Evolutionary conservation across 2,113 vertebrate species (phyloP), one percentile per base, ranked within the genome.

Genomic region (Taurulus bubalis): DNA sequence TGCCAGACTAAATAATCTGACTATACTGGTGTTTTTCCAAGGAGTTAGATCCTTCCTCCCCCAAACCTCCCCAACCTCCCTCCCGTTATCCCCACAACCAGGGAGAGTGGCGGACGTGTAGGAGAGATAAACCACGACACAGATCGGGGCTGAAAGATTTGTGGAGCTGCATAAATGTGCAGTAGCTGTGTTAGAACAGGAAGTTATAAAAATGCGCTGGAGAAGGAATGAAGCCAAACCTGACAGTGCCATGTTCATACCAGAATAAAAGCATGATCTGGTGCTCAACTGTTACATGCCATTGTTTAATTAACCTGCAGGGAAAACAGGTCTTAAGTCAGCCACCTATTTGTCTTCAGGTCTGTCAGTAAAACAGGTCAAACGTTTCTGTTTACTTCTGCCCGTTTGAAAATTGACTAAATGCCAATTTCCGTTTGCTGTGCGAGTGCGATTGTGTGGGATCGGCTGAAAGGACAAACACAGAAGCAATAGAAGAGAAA

Each of bases 361-460:
- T 12, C 2, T 8, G n/a, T 56, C n/a, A 14, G 2, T 20, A 20
- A 58, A 62, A 67, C 1, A 16, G 6, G 2, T 75, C 14, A 38
- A 66, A 67, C 18, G n/a, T 6, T 40, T 75, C 18, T 5, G 34
- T 68, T 58, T 10, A 63, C 51, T 30, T 62, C 26, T 69, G 45
- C 20, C 77, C 12, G 34, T 30, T 62, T 71, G 14, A 32, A 30
- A 73, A 28, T 87, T 89, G 91, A 89, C 40, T 32, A 15, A 1
- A 5, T 81, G 91, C 90, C 92, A 93, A 75, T 65, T 80, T 92
- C 86, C 49, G 53, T 67, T 63, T 26, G 11, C 36, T 60, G 10
- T 47, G 12, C 40, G 18, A 30, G 56, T n/a, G 12, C 42, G 55
- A 24, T 26, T 40, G 59, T 42, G 14, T 28, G 36, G 6, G 58